Evolutionary conservation across 2,797 vertebrate species (phyloP).

Genomic region (Heterohyrax brucei): DNA sequence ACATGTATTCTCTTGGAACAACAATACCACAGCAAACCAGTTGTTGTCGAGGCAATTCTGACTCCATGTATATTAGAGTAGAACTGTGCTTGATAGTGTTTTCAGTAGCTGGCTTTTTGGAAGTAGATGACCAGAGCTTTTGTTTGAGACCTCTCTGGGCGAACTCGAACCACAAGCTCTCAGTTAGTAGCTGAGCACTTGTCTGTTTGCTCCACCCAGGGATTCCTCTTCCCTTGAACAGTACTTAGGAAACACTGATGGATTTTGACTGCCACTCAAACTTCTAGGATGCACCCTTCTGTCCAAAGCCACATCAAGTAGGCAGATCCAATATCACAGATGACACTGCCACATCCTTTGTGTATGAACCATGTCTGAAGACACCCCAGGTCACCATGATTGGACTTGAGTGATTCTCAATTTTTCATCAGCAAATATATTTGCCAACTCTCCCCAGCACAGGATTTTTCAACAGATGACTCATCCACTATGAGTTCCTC

Average conservation of each 20-base stretch:
- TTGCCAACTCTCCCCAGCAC: not conserved
- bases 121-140: too few relatives aligned
- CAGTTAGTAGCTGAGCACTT: too few relatives aligned
- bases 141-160: too few relatives aligned
- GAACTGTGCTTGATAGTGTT: too few relatives aligned
- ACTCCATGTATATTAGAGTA: too few relatives aligned
- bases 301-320: not conserved
- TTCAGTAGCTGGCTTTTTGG: too few relatives aligned
- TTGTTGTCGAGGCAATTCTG: too few relatives aligned
- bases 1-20: not conserved
- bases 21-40: too few relatives aligned
- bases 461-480: not conserved
- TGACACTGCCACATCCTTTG: not conserved
- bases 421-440: not conserved
- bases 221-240: not conserved
- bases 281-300: not conserved
- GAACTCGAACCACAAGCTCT: too few relatives aligned
- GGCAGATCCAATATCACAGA: not conserved
- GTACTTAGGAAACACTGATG: slow-evolving; percentile 6
- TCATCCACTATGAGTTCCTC: not conserved
- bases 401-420: not conserved
- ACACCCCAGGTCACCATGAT: not conserved
- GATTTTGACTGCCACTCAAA: slow-evolving; percentile 12
- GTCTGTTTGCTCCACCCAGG: too few relatives aligned
- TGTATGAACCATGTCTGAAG: slow-evolving; percentile 40